phyloP scores from a whole-genome alignment of 2,113 vertebrate genomes.

The Pluvianellus socialis region DNA sequence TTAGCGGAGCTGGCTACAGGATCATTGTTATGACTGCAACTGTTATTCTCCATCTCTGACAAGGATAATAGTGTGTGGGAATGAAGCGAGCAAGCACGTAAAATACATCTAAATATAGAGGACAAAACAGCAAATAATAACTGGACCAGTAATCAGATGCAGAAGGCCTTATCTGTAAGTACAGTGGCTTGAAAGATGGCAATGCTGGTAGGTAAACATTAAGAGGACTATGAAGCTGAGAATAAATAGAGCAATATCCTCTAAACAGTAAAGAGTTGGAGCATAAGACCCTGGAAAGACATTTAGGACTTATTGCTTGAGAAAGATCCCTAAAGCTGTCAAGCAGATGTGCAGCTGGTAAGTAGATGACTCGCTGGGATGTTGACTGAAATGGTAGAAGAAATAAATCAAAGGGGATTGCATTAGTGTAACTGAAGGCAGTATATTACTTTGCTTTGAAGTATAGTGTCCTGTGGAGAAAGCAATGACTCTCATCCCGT shows the following conservation, averaged over 20 bases:
- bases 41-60: slow-evolving; percentile 15
- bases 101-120: slow-evolving; percentile 54
- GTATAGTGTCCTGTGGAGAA: slow-evolving; percentile 44
- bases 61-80: slow-evolving; percentile 32
- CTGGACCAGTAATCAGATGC: slow-evolving; percentile 48
- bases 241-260: slow-evolving; percentile 75
- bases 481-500: slow-evolving; percentile 12
- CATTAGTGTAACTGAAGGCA: slow-evolving; percentile 35
- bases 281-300: slow-evolving; percentile 60
- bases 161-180: slow-evolving; percentile 71
- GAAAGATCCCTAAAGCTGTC: slow-evolving; percentile 69
- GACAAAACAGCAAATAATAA: slow-evolving; percentile 42
- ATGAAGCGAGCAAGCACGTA: slow-evolving; percentile 50
- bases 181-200: slow-evolving; percentile 61
- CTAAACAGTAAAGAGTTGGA: slow-evolving; percentile 71
- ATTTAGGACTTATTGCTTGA: slow-evolving; percentile 66
- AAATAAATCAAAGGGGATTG: slow-evolving; percentile 58
- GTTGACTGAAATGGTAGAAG: slow-evolving; percentile 46
- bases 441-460: slow-evolving; percentile 25
- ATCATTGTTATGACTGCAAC: slow-evolving; percentile 9
- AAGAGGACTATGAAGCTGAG: slow-evolving; percentile 60
- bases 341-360: slow-evolving; percentile 48
- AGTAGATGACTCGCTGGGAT: background rate
- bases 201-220: slow-evolving; percentile 60
- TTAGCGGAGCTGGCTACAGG: background rate